Base-by-base conservation (phyloP, 2,797 vertebrate genomes). In the Cynodonichthys magdalenae region DNA sequence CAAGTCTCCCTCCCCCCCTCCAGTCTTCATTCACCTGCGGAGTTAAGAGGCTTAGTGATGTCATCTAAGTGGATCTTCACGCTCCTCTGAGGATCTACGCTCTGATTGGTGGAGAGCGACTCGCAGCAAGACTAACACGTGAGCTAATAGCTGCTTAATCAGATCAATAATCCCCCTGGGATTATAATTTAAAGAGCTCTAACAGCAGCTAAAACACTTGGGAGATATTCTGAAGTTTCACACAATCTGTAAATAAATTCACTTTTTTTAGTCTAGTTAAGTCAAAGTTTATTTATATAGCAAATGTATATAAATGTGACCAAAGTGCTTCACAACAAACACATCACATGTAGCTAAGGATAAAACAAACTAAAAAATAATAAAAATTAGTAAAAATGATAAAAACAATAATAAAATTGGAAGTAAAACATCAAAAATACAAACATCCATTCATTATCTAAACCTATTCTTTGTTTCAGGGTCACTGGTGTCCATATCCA, bases 41-140 rank as follows among this genome's bases (percentile, higher is more conserved):
- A 51, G 12, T 7, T 90, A 89, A 90, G 85, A 67, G 24, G 83
- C 81, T 90, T 90, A 88, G 10, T 66, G 79, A 88, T 65, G 80
- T 87, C 77, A 75, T 53, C 66, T 88, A 89, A 90, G 77, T 88
- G 72, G 88, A 76, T 84, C 71, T 64, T 29, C 10, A 71, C 49
- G 53, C 15, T 63, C 53, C 58, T 51, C 27, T 27, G 7, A 41
- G 55, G 39, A 45, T 60, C 50, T 31, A 27, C 58, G 20, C 24
- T 1, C 59, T 74, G 78, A 81, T 79, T 77, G 65, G 77, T 61
- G 41, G 42, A 72, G 39, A 49, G n/a, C 15, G 6, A 51, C 49
- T 61, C 34, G 50, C 31, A 34, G 36, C 29, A 28, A 24, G 15
- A 27, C 20, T 24, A 48, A 48, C 61, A 55, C 52, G 45, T 45